Base-by-base conservation (phyloP, 2,113 vertebrate species). In the Ceyx margarethae region DNA sequence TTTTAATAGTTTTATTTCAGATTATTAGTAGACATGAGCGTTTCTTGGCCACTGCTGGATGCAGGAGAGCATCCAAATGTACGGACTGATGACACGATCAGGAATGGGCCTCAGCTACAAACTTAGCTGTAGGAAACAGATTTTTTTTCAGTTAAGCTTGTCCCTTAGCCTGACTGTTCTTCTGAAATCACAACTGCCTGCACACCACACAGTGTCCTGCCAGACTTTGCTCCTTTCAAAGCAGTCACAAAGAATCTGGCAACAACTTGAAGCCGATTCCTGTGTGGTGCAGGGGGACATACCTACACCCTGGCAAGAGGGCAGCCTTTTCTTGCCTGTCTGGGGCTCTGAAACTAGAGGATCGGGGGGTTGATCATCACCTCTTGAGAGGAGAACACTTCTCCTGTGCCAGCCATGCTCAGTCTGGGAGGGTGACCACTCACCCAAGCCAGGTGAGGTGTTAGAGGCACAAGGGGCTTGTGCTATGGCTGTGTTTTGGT, bases 31-130 rank as follows among this genome's bases (percentile, higher is more conserved):
- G 54, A 72, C 21, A 11, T 7, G 45, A 78, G 42, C 21, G 74
- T 11, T 93, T 88, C 42, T 91, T 93, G 87, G 60, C 62, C 51
- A 71, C 35, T 74, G 79, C 45, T 79, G 56, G 83, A 69, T 60
- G 35, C 66, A 91, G 91, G 69, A 93, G 74, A 86, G 16, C 48
- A 77, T 91, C 75, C 92, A 92, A 60, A 45, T 64, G 18, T 69
- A 74, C 28, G 67, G 84, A 92, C 37, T 19, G 1, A 53, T 64
- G 64, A 64, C 0, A 3, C 48, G 75, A 82, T 53, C 67, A 74
- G 56, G 56, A 89, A 77, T 2, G 16, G 64, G 29, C 60, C 64
- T 85, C 62, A 82, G 23, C 35, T 87, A 60, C 53, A 71, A 78
- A 73, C 22, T 81, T 51, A 75, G 46, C 60, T 4, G 2, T 28